A percentile compares a stretch with the other conserved stretches of the same genome.
These are phyloP conservation scores for Asarcornis scutulata DNA, from an alignment of 2,113 vertebrate genomes.

Conservation along the genomic window DNA sequence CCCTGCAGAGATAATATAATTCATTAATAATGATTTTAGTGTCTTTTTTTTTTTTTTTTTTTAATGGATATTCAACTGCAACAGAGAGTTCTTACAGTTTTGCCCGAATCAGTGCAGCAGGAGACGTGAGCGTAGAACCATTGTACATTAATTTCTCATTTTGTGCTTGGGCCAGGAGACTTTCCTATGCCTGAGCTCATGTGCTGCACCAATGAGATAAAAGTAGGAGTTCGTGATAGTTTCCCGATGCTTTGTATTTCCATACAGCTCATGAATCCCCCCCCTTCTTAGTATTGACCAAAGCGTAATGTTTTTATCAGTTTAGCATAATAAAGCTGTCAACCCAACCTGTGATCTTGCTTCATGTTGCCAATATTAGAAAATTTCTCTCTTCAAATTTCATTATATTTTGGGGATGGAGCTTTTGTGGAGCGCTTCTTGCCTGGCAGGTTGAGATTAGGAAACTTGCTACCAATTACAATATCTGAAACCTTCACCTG, in stretches of 20 bases:
- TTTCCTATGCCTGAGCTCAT: not conserved
- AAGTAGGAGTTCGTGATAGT: constrained; percentile 48
- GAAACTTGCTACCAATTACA: constrained; percentile 63
- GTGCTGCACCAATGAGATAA: constrained; percentile 50
- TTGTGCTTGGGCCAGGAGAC: not conserved
- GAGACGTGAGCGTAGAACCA: not conserved
- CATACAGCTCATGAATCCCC: not conserved
- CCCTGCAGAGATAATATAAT: no score
- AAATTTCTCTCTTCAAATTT: not conserved
- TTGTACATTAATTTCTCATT: constrained; percentile 34
- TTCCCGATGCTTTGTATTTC: constrained; percentile 41
- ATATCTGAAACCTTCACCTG: constrained; percentile 34
- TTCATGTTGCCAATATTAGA: not conserved
- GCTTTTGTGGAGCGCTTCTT: constrained; percentile 50
- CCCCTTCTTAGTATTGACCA: constrained; percentile 8
- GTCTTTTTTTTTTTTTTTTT: not conserved
- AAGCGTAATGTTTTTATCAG: constrained; percentile 28
- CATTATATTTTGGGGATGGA: constrained; percentile 36
- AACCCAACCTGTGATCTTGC: constrained; percentile 22
- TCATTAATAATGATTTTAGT: not conserved
- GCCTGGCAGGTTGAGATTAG: constrained; percentile 65
- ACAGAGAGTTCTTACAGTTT: not conserved
- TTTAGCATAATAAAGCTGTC: constrained; percentile 63
- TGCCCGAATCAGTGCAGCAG: not conserved
- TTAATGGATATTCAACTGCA: not conserved